These are phyloP conservation scores for Hirtodrosophila trivittata DNA, from an alignment of 2,888 invertebrate genomes.

Conservation along the genomic window DNA sequence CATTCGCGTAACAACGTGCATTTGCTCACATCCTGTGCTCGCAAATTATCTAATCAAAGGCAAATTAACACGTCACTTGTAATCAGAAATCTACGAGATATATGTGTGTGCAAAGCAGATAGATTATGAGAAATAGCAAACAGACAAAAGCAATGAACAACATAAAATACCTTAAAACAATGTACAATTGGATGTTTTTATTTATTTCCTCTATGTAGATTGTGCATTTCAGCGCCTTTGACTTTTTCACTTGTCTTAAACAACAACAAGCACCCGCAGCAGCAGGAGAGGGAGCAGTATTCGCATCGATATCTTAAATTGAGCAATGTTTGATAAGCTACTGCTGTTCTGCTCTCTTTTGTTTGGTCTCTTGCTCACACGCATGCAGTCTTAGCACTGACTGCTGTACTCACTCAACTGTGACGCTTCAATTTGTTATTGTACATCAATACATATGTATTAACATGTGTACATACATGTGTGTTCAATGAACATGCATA, in stretches of 20 bases:
- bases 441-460: slow-evolving; percentile 14
- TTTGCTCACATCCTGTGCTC: slow-evolving; percentile 37
- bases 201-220: slow-evolving; percentile 18
- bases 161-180: slow-evolving; percentile 22
- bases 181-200: slow-evolving; percentile 12
- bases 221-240: slow-evolving; percentile 52
- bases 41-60: slow-evolving; percentile 53
- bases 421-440: slow-evolving; percentile 69
- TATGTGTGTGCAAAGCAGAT: background rate
- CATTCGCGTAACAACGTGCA: slow-evolving; percentile 16
- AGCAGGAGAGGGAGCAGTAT: slow-evolving; percentile 10
- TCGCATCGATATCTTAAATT: slow-evolving; percentile 20
- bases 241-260: slow-evolving; percentile 48
- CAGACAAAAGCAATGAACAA: slow-evolving; percentile 21
- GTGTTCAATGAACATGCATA: slow-evolving; percentile 6
- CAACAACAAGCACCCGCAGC: slow-evolving; percentile 16
- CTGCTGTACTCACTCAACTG: slow-evolving; percentile 57
- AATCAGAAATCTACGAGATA: slow-evolving; percentile 25
- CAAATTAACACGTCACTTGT: slow-evolving; percentile 31
- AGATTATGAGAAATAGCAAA: slow-evolving; percentile 11
- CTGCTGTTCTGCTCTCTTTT: slow-evolving; percentile 14
- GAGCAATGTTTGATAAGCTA: slow-evolving; percentile 52
- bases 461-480: background rate
- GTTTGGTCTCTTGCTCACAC: slow-evolving; percentile 2
- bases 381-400: slow-evolving; percentile 8